These are phyloP conservation scores for Lobophora halterata DNA, from an alignment of 2,888 invertebrate genomes.

Conservation along the genomic window DNA sequence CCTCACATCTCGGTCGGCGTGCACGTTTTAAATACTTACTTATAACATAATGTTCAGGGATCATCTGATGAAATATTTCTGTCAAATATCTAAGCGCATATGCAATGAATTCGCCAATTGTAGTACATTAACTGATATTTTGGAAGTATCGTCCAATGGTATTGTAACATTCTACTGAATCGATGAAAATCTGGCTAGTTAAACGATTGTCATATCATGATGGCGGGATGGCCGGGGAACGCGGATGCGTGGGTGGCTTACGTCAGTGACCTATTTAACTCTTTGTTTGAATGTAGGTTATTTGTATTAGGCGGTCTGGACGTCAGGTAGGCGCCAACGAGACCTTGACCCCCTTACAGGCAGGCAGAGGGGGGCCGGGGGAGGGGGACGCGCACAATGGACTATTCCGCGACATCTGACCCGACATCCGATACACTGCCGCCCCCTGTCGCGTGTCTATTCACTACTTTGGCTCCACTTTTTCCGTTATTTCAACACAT, in stretches of 20 bases:
- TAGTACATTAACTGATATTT: conserved; percentile 30
- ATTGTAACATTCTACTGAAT: conserved; percentile 16
- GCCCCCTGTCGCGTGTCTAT: conserved; percentile 21
- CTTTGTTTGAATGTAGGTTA: conserved; percentile 38
- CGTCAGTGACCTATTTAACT: conserved; percentile 28
- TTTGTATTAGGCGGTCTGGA: conserved; percentile 46
- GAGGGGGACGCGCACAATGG: conserved; percentile 56
- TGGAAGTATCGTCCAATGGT: conserved; percentile 25
- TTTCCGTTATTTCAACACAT: conserved; percentile 1
- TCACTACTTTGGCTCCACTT: conserved; percentile 4
- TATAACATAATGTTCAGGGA: conserved; percentile 51
- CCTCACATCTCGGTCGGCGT: conserved; percentile 67
- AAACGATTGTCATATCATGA: conserved; percentile 19
- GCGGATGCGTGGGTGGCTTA: conserved; percentile 8
- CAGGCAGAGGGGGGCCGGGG: conserved; percentile 41
- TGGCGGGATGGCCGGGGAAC: conserved; percentile 17
- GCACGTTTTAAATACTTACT: conserved; percentile 48
- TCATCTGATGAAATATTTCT: too few species aligned
- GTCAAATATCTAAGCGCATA: too few species aligned
- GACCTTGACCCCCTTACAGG: conserved; percentile 70
- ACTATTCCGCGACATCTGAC: conserved; percentile 67
- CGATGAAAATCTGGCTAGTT: conserved; percentile 19
- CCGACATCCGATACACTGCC: conserved; percentile 47
- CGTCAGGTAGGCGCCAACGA: conserved; percentile 65
- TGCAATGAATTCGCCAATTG: conserved; percentile 34